Evolutionary conservation across 1,140 invertebrate genomes (phyloP).

Genomic region (Melanaphis sacchari): DNA sequence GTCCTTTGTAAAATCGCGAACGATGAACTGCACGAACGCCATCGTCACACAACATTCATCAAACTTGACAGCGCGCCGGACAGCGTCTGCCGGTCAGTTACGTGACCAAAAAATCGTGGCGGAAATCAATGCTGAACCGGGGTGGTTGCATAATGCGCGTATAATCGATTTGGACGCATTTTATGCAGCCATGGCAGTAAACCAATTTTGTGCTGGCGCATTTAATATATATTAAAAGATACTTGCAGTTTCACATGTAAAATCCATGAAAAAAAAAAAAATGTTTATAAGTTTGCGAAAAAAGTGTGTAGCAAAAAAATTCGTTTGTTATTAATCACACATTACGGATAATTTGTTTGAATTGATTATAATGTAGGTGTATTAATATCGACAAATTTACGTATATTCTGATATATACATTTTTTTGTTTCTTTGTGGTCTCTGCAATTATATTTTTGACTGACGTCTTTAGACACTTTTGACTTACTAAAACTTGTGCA

Average conservation of each 20-base stretch:
- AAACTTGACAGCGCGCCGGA: neutral
- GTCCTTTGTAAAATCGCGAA: neutral
- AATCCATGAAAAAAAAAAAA: neutral
- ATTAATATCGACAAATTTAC: no score
- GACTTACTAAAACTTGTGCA: neutral
- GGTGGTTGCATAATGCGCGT: neutral
- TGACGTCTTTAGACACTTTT: neutral
- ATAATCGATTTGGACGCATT: neutral
- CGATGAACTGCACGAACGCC: slow-evolving; percentile 6
- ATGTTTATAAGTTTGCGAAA: no score
- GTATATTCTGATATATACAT: neutral
- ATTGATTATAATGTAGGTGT: no score
- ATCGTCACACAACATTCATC: slow-evolving; percentile 23
- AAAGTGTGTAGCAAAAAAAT: no score
- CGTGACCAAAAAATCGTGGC: neutral
- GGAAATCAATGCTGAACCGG: neutral
- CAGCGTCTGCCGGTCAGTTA: neutral
- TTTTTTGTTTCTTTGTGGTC: neutral
- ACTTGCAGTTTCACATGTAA: neutral
- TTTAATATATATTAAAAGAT: neutral
- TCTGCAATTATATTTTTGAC: neutral
- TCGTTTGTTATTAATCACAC: no score
- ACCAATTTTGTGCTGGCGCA: no score
- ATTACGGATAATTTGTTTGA: no score
- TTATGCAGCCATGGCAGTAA: neutral